Percentiles rank a stretch among this genome's conserved stretches.
phyloP scores from a whole-genome alignment of 2,113 vertebrate species.

The Spermophilus dauricus region DNA sequence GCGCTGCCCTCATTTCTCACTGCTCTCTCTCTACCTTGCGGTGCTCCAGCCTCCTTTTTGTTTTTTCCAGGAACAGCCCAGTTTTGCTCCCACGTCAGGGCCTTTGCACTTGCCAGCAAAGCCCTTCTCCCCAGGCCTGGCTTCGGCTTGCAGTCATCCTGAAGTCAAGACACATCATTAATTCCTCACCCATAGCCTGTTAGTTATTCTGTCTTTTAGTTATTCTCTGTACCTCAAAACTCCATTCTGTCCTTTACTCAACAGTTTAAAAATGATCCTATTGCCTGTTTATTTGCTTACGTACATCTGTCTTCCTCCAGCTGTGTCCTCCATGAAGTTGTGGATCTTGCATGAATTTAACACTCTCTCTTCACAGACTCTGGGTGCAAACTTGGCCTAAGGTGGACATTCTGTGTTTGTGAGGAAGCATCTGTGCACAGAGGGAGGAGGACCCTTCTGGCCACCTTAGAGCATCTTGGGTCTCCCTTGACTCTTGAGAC shows the following conservation, averaged over 20 bases:
- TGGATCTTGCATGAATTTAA: neutral
- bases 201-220: neutral
- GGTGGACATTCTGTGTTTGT: neutral
- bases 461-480: neutral
- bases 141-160: neutral
- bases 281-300: neutral
- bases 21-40: too few species aligned
- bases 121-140: neutral
- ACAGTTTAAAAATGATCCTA: neutral
- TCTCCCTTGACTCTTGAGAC: neutral
- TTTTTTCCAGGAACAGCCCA: neutral
- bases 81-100: neutral
- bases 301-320: neutral
- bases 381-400: neutral
- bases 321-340: too few species aligned
- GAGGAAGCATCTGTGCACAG: neutral
- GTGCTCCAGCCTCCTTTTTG: neutral
- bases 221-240: neutral
- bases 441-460: neutral
- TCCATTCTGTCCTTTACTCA: neutral
- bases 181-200: too few species aligned
- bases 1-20: neutral
- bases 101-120: neutral
- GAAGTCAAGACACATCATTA: too few species aligned
- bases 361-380: neutral